Percentiles rank a stretch among this genome's conserved stretches.
These are phyloP conservation scores for Notothenia rossii DNA, from an alignment of 2,113 vertebrate genomes.

Conservation along the genomic window DNA sequence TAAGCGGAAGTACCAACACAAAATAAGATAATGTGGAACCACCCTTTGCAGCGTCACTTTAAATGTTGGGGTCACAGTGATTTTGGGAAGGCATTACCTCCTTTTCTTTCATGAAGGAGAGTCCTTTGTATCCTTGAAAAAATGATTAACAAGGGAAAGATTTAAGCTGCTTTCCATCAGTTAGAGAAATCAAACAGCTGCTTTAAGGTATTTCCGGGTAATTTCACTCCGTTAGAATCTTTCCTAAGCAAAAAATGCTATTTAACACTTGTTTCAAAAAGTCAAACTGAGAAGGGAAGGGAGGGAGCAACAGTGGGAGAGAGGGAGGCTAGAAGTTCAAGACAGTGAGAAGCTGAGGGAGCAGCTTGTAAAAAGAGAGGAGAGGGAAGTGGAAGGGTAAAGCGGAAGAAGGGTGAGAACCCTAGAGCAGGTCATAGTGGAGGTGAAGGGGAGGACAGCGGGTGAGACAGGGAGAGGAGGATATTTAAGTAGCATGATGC, in stretches of 20 bases:
- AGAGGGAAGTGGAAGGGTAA: conserved; percentile 12
- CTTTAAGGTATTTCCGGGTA: no score
- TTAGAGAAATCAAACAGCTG: no score
- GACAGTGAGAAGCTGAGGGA: conserved; percentile 31
- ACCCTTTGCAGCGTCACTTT: no score
- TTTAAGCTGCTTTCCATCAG: no score
- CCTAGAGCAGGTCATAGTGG: conserved; percentile 22
- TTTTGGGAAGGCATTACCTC: no score
- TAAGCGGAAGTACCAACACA: no score
- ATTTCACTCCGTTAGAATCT: no score
- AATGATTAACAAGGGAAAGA: no score
- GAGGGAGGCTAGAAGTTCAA: conserved; percentile 36
- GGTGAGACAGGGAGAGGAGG: conserved; percentile 29
- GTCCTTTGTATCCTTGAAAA: no score
- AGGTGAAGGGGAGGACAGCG: conserved; percentile 39
- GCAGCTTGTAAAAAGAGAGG: conserved; percentile 49
- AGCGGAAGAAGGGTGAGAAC: conserved; percentile 61
- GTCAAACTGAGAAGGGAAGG: conserved; percentile 14
- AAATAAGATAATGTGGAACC: no score
- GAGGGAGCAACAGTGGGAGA: not conserved
- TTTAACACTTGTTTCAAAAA: not conserved
- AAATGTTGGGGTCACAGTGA: no score
- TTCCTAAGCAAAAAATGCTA: not conserved
- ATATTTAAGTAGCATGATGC: conserved; percentile 35
- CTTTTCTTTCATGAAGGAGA: no score